Percentiles rank a stretch among this genome's conserved stretches.
These are phyloP conservation scores for Stictonetta naevosa DNA, from an alignment of 2,113 vertebrate species.

Conservation along the genomic window DNA sequence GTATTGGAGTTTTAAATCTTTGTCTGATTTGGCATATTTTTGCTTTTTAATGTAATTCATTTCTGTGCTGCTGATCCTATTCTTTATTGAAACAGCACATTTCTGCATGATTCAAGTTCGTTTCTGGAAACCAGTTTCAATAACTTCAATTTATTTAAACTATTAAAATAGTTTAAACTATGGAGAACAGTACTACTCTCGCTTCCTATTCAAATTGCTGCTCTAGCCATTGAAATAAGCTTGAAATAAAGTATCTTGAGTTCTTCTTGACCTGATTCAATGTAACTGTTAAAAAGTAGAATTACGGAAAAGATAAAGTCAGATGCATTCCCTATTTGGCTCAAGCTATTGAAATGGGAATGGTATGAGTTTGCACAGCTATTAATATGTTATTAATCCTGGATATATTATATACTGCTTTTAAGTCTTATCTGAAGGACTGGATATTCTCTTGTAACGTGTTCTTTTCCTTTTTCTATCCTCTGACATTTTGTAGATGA, in stretches of 20 bases:
- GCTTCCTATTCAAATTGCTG: conserved; percentile 48
- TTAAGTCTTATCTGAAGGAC: conserved; percentile 66
- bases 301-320: conserved; percentile 62
- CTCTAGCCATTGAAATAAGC: conserved; percentile 55
- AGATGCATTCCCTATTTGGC: conserved; percentile 61
- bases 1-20: conserved; percentile 38
- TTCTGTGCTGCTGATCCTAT: conserved; percentile 53
- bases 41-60: conserved; percentile 57
- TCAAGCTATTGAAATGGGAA: conserved; percentile 59
- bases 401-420: conserved; percentile 62
- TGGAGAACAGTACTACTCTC: background rate
- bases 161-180: conserved; percentile 67
- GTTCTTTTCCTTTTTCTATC: conserved; percentile 65
- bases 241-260: conserved; percentile 69
- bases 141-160: conserved; percentile 70
- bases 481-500: conserved; percentile 70
- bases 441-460: conserved; percentile 67
- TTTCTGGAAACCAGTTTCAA: conserved; percentile 58
- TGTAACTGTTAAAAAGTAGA: conserved; percentile 61
- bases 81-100: conserved; percentile 57
- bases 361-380: conserved; percentile 61
- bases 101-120: conserved; percentile 35
- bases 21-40: conserved; percentile 62
- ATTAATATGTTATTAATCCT: conserved; percentile 73
- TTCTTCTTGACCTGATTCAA: conserved; percentile 63